Evolutionary conservation across 1,140 invertebrate species (phyloP), one percentile per base, ranked within the genome.

Genomic region (Acyrthosiphon pisum): DNA sequence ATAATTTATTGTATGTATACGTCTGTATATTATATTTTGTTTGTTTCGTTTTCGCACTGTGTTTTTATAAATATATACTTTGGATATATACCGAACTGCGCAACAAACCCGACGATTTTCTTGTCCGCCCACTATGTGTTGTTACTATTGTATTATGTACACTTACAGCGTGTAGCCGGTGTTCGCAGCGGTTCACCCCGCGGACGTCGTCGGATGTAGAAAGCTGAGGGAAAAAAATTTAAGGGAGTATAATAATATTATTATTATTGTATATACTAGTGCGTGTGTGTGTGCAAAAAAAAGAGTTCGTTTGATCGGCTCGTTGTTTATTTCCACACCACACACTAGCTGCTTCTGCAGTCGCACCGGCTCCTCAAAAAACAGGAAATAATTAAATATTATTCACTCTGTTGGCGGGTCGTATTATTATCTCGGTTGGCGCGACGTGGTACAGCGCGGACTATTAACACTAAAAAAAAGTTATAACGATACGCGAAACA

Each of bases 381-480:
- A 93, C 91, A 93, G 91, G 91, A 93, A 93, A 93, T 93, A 93
- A 93, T 93, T 93, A 93, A 93, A 93, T 90, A 90, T 60, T 90
- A 68, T 90, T 83, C 91, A 37, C 48, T 89, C 87, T 20, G 30
- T 2, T 8, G n/a, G 81, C 1, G 81, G 46, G 44, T 7, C 48
- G 48, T 41, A 81, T 93, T 86, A 93, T 93, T 93, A 93, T 93
- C 91, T 93, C 91, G 76, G 91, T 83, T 30, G 91, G 91, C 20
- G 35, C 90, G 26, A 18, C 30, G 44, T 46, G 30, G 90, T 30
- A 37, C 48, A 14, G 90, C 11, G 14, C 37, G 48, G 48, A 86
- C 48, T 87, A 44, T 46, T 84, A 26, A 84, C 68, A 50, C 81
- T 50, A 86, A 86, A 93, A 68, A 68, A 68, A 93, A 86, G 30